Evolutionary conservation across 1,140 invertebrate species (phyloP), one percentile per base, ranked within the genome.

Genomic region (Myzus persicae): DNA sequence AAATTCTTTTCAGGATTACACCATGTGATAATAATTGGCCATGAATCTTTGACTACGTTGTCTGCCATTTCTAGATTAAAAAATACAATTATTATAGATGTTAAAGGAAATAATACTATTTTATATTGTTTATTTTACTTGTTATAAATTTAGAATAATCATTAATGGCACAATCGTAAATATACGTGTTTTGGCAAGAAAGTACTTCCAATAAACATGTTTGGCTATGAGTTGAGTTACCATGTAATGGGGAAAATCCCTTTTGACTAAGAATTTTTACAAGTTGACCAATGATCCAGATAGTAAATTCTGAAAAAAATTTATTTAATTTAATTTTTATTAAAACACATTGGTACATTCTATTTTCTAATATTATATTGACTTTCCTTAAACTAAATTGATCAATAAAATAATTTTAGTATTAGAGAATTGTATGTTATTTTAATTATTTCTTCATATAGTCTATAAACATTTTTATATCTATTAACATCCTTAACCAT

Each of bases 101-200:
- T 67, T 59, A 42, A 5, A 59, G 3, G 2, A 59, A 59, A 59
- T 59, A 67, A 67, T 67, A 67, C 9, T n/a, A 67, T 31, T n/a
- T 7, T 67, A 67, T 67, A 67, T 31, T 67, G 11, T 44, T 93
- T 7, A 93, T 85, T 67, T 67, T 93, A 93, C 91, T 93, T 93
- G 76, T 93, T 42, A 93, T 93, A 85, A 93, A 93, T 82, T 93
- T 93, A 54, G 91, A 81, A 93, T 93, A 93, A 82, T 51, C 91
- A 93, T 82, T 93, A 93, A 93, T 93, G 40, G 91, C 91, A 93
- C 91, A 93, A 82, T 93, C 91, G 42, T 93, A 93, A 38, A 93
- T 93, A 42, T 51, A 93, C 18, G 31, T 84, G 14, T 93, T 93
- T 93, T 93, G 91, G 36, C 91, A 93, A 26, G 91, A 93, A 93